phyloP scores from a whole-genome alignment of 2,797 vertebrate genomes.

The Helarctos malayanus region DNA sequence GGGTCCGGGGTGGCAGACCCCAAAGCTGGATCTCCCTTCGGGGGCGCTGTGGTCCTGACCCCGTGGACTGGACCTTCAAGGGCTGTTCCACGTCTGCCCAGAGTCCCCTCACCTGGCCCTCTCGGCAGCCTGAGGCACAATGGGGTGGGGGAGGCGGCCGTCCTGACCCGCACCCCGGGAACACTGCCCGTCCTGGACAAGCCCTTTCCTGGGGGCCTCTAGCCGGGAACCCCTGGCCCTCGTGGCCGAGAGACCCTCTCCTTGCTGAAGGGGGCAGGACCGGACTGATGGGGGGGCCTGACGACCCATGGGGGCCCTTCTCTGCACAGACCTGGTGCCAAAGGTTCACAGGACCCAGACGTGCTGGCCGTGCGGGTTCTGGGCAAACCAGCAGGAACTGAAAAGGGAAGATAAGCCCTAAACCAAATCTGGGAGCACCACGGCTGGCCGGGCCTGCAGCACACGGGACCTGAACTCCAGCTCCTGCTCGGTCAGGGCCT shows the following conservation, averaged over 20 bases:
- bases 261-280: not conserved
- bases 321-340: not conserved
- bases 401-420: not conserved
- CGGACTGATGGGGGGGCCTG: not conserved
- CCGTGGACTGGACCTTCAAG: not conserved
- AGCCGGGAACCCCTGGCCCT: accelerated
- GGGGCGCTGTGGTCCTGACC: accelerated
- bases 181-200: not conserved
- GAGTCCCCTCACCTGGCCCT: not conserved
- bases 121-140: accelerated
- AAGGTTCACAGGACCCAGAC: not conserved
- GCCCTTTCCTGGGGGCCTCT: accelerated
- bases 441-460: not conserved
- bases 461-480: not conserved
- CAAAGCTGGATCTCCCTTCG: accelerated
- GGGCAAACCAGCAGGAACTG: not conserved
- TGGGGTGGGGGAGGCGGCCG: not conserved
- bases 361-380: too few species aligned
- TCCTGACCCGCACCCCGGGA: not conserved
- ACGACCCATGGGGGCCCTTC: not conserved
- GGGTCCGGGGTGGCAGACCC: too few species aligned
- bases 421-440: not conserved
- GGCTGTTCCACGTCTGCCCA: not conserved
- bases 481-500: not conserved
- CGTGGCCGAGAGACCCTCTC: not conserved